Evolutionary conservation across 2,888 invertebrate genomes (phyloP), one percentile per base, ranked within the genome.

Genomic region (Anoplius nigerrimus): DNA sequence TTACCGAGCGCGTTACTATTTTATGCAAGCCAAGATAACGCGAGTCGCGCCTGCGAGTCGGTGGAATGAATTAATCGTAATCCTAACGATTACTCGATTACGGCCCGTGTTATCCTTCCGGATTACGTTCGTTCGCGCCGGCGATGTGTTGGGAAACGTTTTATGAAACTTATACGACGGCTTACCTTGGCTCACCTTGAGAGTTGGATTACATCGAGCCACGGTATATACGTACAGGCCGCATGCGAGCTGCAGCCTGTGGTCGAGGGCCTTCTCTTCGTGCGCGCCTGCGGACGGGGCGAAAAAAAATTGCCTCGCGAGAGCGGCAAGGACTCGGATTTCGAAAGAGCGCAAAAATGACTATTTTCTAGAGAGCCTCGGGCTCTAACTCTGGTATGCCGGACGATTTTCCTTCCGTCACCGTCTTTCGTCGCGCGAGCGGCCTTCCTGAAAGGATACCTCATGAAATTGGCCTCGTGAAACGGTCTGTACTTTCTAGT

Each of bases 121-220:
- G 8, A 34, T 34, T 34, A 34, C 11, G 11, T 34, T 34, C 4
- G 11, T 34, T 34, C 34, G 34, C 34, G 8, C 34, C 11, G 11
- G 34, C 34, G 34, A 34, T 62, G 15, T 53, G 64, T 52, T 62
- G 24, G 51, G 34, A 72, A 70, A 71, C 63, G 64, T 69, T 75
- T 71, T 65, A 24, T 58, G 59, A 71, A 70, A 61, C 62, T 15
- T 46, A 67, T 62, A 56, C 60, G 64, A 64, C 59, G 54, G 48
- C 66, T 62, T 16, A 63, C 18, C 67, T 69, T 48, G 61, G 62
- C 46, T 76, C 56, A 76, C 74, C 74, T 79, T 76, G 74, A 58
- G 70, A 70, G 68, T 78, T 52, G 57, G 16, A 60, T 79, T 74
- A 74, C 67, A 51, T 61, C 58, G 48, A 42, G 52, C 6, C 27